A percentile compares a stretch with the other conserved stretches of the same genome.
phyloP scores from a whole-genome alignment of 2,113 vertebrate species.

The Lamprologus ornatipinnis region DNA sequence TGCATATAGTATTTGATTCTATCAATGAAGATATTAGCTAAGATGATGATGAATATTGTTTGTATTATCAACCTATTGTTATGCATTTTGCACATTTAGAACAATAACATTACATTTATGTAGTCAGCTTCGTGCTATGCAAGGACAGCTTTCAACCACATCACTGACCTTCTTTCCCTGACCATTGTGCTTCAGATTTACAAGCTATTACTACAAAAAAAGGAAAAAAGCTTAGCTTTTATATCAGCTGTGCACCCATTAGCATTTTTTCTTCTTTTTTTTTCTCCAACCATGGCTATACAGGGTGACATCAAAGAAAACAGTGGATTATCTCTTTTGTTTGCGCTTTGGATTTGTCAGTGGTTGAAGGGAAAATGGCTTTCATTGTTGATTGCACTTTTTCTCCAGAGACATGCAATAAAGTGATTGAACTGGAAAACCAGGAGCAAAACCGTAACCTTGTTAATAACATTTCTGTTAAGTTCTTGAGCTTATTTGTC shows the following conservation, averaged over 20 bases:
- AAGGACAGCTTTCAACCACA: slow-evolving; percentile 87
- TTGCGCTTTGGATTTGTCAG: slow-evolving; percentile 77
- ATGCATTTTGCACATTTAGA: slow-evolving; percentile 97
- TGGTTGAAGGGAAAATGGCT: slow-evolving; percentile 78
- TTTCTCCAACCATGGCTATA: slow-evolving; percentile 62
- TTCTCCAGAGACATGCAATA: slow-evolving; percentile 86
- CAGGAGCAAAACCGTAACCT: slow-evolving; percentile 23
- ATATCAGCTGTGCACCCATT: slow-evolving; percentile 79
- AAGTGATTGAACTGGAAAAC: slow-evolving; percentile 51
- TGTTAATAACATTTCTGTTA: slow-evolving; percentile 2
- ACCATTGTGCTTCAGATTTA: slow-evolving; percentile 59
- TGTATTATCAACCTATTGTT: slow-evolving; percentile 83
- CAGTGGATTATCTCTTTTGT: slow-evolving; percentile 67
- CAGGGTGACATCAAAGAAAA: slow-evolving; percentile 58
- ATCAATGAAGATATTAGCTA: slow-evolving; percentile 66
- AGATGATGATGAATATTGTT: slow-evolving; percentile 71
- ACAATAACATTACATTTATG: slow-evolving; percentile 79
- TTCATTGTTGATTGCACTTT: slow-evolving; percentile 85
- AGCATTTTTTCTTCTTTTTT: slow-evolving; percentile 25
- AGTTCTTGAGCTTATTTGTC: slow-evolving; percentile 9
- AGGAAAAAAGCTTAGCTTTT: slow-evolving; percentile 71
- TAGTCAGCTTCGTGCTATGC: slow-evolving; percentile 98
- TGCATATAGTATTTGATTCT: slow-evolving; percentile 68
- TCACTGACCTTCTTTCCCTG: slow-evolving; percentile 60
- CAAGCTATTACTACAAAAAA: slow-evolving; percentile 64